Conservation (phyloP, 2,113 vertebrate species). For the cattle (Bos taurus) region ARS-UCD2.0 NC_037344.1:68439501-68440000, state of each 20-base stretch:
- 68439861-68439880: background rate
- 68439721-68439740: background rate
- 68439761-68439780: background rate
- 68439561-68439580: slow-evolving; percentile 74
- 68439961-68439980: slow-evolving; percentile 47
- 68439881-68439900: background rate
- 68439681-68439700: slow-evolving; percentile 16
- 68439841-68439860: background rate
- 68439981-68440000: slow-evolving; percentile 18
- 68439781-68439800: background rate
- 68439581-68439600: slow-evolving; percentile 68
- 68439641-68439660: slow-evolving; percentile 28
- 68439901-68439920: background rate
- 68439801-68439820: background rate
- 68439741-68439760: background rate
- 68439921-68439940: slow-evolving; percentile 32
- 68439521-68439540: slow-evolving; percentile 75
- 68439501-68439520: slow-evolving; percentile 77
- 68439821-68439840: background rate
- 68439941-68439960: slow-evolving; percentile 7
- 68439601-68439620: slow-evolving; percentile 64
- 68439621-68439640: slow-evolving; percentile 72
- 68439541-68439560: slow-evolving; percentile 68
- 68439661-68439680: slow-evolving; percentile 47
- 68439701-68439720: background rate